Base-by-base conservation (phyloP, 2,797 vertebrate species). In the Meda fulgida region DNA sequence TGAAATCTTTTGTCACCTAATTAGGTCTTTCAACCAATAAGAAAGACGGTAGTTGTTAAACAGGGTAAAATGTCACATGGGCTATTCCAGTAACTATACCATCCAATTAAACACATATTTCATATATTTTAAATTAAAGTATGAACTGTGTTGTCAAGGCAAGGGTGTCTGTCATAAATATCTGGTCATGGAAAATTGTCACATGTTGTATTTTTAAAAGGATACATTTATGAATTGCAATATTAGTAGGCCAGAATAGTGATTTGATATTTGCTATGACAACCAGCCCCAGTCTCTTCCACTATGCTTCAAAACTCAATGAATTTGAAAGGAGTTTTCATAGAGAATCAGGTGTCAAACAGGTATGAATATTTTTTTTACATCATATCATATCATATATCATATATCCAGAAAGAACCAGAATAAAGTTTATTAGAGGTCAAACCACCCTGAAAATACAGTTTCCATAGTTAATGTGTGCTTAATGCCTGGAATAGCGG, bases 381-480 rank as follows among this genome's bases (percentile, higher is more conserved):
- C 23, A 10, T 34, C 16, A 16, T 16, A 55, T 81, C 7, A 66
- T 34, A 43, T 14, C 7, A 72, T 48, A 31, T 36, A 29, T 73
- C 2, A 36, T n/a, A 43, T 16, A 34, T 51, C 4, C 19, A 53
- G 23, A 60, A 58, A 58, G 2, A 23, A 55, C 19, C 51, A 21
- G 34, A 19, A 65, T 34, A 10, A 36, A 31, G 5, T 34, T 67
- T 70, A 69, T 76, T 29, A 31, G 58, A 66, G 71, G 71, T 87
- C 78, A 85, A 21, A 66, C 46, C n/a, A 11, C 55, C 31, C 79
- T 58, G 18, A 70, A 53, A 43, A 34, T 84, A 43, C 53, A 63
- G 60, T 70, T 71, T 58, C 31, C 70, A 51, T 58, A 73, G 69
- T 87, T 85, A 67, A 87, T 83, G 26, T 34, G 72, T 78, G 71